Conservation (phyloP, 2,113 vertebrate genomes). For the Sylvietta virens region DNA sequence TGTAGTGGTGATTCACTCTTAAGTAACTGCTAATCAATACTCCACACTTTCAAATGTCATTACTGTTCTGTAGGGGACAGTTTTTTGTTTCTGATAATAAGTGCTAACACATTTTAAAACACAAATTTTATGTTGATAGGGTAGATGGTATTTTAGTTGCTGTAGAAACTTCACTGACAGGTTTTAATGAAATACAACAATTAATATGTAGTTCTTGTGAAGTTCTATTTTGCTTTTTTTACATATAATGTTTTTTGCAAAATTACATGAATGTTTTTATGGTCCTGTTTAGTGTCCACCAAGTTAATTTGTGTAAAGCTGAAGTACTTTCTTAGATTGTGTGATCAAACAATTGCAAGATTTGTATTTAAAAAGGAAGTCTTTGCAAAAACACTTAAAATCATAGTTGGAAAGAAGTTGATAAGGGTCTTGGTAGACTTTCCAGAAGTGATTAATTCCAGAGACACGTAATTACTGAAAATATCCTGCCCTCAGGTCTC, state of each 20-base stretch:
- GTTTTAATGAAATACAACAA: background rate
- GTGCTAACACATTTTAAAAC: background rate
- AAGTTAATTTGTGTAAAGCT: background rate
- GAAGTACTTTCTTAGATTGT: background rate
- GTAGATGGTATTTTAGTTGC: background rate
- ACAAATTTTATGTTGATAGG: background rate
- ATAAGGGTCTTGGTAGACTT: background rate
- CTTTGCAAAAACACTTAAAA: background rate
- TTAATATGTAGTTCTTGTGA: background rate
- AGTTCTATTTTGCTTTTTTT: background rate
- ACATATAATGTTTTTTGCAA: background rate
- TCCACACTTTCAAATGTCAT: conserved; percentile 38
- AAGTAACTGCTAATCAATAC: conserved; percentile 60
- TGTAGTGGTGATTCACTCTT: conserved; percentile 44
- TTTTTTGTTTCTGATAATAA: conserved; percentile 2
- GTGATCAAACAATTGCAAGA: background rate
- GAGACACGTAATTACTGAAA: background rate
- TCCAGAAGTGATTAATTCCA: background rate
- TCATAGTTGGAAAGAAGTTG: background rate
- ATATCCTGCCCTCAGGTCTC: background rate
- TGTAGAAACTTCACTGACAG: background rate
- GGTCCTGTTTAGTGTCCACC: background rate
- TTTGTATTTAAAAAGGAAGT: background rate
- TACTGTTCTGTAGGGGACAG: conserved; percentile 26
- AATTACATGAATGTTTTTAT: background rate